Percentiles rank a stretch among this genome's conserved stretches.
Conservation (phyloP, 2,888 invertebrate genomes). For the Diaphora mendica region DNA sequence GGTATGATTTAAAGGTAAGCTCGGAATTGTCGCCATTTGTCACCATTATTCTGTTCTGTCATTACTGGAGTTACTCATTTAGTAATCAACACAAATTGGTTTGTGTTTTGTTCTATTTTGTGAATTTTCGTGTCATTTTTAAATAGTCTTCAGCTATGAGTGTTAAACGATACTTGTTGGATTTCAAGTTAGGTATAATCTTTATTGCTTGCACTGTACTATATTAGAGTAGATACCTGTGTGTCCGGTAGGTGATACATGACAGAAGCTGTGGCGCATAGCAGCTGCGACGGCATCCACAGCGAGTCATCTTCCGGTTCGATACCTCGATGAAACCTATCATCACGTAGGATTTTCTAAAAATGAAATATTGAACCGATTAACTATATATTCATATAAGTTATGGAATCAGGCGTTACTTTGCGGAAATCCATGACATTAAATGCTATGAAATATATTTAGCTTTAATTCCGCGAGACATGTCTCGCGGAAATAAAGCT, state of each 20-base stretch:
- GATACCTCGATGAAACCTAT: slow-evolving; percentile 95
- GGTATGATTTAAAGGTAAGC: no score
- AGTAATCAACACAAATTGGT: background rate
- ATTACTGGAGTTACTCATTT: background rate
- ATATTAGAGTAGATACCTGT: slow-evolving; percentile 86
- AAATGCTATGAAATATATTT: no score
- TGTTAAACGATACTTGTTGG: background rate
- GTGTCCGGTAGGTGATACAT: slow-evolving; percentile 94
- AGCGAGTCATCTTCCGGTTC: slow-evolving; percentile 97
- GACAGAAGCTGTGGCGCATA: slow-evolving; percentile 93
- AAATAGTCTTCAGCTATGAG: background rate
- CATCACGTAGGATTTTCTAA: slow-evolving; percentile 96
- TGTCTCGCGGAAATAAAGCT: no score
- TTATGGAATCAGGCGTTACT: no score
- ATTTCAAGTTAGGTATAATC: background rate
- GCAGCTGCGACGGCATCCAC: slow-evolving; percentile 96
- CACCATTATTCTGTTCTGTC: no score
- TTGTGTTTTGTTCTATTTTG: no score
- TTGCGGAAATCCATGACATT: no score
- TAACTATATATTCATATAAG: no score
- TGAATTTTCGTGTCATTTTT: no score
- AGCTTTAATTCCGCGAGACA: no score
- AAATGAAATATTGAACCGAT: slow-evolving; percentile 17
- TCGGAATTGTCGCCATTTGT: no score
- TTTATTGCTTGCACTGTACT: background rate